Percentiles rank a stretch among this genome's conserved stretches.
These are phyloP conservation scores for Psilanteris sp. DNA, from an alignment of 1,140 invertebrate species.

Conservation along the genomic window DNA sequence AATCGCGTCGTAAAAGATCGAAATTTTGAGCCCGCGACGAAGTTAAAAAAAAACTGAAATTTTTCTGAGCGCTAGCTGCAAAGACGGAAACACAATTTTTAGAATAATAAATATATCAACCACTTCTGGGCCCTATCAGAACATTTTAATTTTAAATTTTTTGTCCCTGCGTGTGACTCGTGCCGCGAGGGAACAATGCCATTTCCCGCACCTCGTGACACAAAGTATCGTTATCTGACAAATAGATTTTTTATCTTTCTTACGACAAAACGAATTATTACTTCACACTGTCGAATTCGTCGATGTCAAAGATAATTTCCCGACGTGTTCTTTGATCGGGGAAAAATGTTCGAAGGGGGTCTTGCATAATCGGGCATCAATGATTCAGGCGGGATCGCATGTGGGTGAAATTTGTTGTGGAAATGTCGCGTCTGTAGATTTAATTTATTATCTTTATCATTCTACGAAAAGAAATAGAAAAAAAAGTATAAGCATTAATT, in stretches of 20 bases:
- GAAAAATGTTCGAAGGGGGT: constrained; percentile 38
- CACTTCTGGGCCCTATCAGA: too few relatives aligned
- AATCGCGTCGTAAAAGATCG: too few relatives aligned
- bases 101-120: too few relatives aligned
- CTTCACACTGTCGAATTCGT: constrained; percentile 1
- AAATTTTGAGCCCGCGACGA: too few relatives aligned
- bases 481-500: too few relatives aligned
- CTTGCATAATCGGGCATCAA: constrained; percentile 10
- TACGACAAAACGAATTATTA: constrained; percentile 9
- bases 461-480: too few relatives aligned
- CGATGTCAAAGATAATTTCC: constrained; percentile 24
- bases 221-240: constrained; percentile 6
- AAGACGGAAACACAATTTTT: too few relatives aligned
- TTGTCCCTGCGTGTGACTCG: neutral
- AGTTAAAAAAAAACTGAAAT: too few relatives aligned
- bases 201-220: constrained; percentile 10
- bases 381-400: constrained; percentile 9
- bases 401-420: constrained; percentile 8
- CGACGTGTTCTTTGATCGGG: neutral
- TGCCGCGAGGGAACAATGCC: neutral
- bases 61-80: too few relatives aligned
- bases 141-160: constrained; percentile 5
- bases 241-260: constrained; percentile 12
- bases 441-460: too few relatives aligned
- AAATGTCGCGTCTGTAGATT: too few relatives aligned